A percentile compares a stretch with the other conserved stretches of the same genome.
Conservation (phyloP, 2,113 vertebrate genomes). For the Struthio camelus region DNA sequence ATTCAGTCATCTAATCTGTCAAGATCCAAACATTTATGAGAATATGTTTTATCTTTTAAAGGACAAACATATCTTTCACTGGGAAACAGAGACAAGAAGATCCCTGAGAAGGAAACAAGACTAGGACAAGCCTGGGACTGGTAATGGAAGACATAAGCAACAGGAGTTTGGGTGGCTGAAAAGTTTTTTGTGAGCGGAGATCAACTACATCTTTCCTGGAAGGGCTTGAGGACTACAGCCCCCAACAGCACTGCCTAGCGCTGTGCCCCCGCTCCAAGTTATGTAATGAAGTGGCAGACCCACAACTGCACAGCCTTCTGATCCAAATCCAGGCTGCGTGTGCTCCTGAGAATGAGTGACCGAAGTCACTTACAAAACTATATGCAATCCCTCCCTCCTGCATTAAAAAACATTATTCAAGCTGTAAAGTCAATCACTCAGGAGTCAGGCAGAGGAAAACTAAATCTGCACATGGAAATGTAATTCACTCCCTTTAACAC, state of each 20-base stretch:
- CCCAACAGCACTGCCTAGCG: neutral
- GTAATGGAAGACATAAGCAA: neutral
- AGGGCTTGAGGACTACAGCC: neutral
- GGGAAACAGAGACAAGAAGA: neutral
- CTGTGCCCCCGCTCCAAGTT: neutral
- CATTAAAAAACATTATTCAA: neutral
- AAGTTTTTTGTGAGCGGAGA: neutral
- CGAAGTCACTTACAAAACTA: neutral
- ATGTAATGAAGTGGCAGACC: neutral
- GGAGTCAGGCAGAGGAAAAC: neutral
- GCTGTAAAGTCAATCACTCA: neutral
- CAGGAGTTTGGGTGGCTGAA: neutral
- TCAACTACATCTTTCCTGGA: neutral
- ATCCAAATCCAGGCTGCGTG: neutral
- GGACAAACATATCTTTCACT: neutral
- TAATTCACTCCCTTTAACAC: neutral
- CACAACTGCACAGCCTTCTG: neutral
- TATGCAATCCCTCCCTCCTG: neutral
- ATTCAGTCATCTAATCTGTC: neutral
- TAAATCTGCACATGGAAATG: fast-evolving
- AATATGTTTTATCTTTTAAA: neutral
- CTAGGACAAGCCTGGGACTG: neutral
- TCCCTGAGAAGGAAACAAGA: neutral
- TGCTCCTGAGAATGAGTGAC: neutral
- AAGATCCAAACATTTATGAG: neutral